phyloP scores from a whole-genome alignment of 2,888 invertebrate species.

The Drosophila infuscata region DNA sequence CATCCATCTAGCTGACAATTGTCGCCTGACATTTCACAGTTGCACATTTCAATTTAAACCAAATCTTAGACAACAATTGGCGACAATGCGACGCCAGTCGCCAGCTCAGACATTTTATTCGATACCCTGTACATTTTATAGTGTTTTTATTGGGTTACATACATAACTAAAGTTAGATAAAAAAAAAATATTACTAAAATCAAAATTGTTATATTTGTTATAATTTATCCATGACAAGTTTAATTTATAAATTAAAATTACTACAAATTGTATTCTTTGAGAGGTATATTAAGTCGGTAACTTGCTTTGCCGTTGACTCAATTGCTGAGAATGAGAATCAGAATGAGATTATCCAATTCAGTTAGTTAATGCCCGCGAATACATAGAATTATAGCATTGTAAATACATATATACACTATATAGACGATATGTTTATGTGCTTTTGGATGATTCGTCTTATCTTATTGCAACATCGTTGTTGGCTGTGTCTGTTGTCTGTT shows the following conservation, averaged over 20 bases:
- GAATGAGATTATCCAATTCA: slow-evolving; percentile 80
- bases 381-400: slow-evolving; percentile 16
- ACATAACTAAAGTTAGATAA: background rate
- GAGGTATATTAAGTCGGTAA: background rate
- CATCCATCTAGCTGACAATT: slow-evolving; percentile 80
- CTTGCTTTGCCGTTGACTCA: slow-evolving; percentile 3
- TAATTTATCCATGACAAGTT: background rate
- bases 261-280: background rate
- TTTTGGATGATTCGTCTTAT: slow-evolving; percentile 22
- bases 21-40: slow-evolving; percentile 80
- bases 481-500: slow-evolving; percentile 19
- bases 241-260: background rate
- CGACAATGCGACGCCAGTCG: slow-evolving; percentile 61
- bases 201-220: too few relatives aligned
- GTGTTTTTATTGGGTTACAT: background rate
- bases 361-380: slow-evolving; percentile 68
- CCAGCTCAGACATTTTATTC: background rate
- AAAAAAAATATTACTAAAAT: too few relatives aligned
- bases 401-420: slow-evolving; percentile 3
- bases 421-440: background rate
- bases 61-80: slow-evolving; percentile 59
- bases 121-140: slow-evolving; percentile 7
- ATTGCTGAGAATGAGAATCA: slow-evolving; percentile 23
- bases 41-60: slow-evolving; percentile 83
- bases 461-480: slow-evolving; percentile 31